Conservation (phyloP, 30 jellyfish, hydroid and myxozoan species). For the Pelagia noctiluca region DNA sequence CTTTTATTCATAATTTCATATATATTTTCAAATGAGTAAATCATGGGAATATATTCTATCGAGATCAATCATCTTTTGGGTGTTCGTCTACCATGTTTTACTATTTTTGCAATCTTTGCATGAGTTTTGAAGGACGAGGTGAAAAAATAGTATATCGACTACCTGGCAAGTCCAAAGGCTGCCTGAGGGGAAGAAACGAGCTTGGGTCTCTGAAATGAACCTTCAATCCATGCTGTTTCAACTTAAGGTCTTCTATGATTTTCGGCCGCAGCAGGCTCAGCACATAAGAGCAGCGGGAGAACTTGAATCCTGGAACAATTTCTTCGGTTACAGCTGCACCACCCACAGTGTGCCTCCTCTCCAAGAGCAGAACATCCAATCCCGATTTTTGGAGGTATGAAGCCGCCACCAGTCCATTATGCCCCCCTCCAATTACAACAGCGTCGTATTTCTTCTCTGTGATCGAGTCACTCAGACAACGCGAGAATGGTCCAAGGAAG, state of each 20-base stretch:
- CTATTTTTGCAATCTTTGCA: no score
- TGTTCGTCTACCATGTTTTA: no score
- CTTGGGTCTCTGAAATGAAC: slow-evolving; percentile 55
- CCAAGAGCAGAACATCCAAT: slow-evolving; percentile 51
- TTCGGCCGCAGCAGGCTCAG: slow-evolving; percentile 58
- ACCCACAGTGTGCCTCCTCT: slow-evolving; percentile 49
- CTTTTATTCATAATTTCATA: no score
- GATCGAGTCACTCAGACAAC: no score
- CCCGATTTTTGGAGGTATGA: slow-evolving; percentile 71
- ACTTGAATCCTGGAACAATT: slow-evolving; percentile 63
- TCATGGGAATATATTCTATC: no score
- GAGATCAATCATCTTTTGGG: no score
- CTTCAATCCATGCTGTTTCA: slow-evolving; percentile 52
- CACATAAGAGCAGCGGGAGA: slow-evolving; percentile 71
- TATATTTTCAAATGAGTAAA: no score
- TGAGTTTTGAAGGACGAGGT: no score
- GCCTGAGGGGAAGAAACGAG: slow-evolving; percentile 53
- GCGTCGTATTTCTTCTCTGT: slow-evolving; percentile 45
- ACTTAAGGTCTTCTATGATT: slow-evolving; percentile 47
- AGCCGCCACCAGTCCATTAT: slow-evolving; percentile 64
- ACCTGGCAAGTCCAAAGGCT: slow-evolving; percentile 15
- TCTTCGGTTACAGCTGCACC: slow-evolving; percentile 81
- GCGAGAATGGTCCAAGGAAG: no score
- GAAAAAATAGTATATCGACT: no score
- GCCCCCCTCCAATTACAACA: slow-evolving; percentile 69